A percentile compares a stretch with the other conserved stretches of the same genome.
These are phyloP conservation scores for Sebastes baramenuke DNA, from an alignment of 2,797 vertebrate species.

Conservation along the genomic window DNA sequence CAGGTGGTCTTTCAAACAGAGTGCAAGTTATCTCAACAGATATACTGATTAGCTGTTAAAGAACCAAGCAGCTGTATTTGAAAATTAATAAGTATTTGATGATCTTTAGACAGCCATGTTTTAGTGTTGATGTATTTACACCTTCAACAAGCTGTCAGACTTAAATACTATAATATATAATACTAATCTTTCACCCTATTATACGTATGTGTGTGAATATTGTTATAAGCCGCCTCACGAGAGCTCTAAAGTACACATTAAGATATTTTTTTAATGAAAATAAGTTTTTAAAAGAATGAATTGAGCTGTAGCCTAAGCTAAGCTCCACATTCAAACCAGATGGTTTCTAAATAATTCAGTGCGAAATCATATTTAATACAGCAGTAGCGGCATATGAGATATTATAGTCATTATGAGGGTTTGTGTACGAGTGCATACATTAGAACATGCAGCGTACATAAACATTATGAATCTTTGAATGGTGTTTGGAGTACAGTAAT, in stretches of 20 bases:
- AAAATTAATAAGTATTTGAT: not conserved
- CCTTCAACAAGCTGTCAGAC: not conserved
- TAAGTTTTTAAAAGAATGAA: not conserved
- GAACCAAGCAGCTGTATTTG: not conserved
- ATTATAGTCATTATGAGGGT: not conserved
- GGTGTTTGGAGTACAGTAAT: not conserved
- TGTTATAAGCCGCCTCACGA: not conserved
- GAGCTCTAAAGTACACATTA: not conserved
- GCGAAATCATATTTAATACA: conserved; percentile 30
- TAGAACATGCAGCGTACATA: not conserved
- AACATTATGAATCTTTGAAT: conserved; percentile 17
- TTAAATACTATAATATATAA: not conserved
- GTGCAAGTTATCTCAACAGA: no score
- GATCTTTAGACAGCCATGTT: not conserved
- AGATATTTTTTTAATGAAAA: not conserved
- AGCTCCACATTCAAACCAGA: conserved; percentile 9
- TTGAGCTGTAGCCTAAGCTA: not conserved
- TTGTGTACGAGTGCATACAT: not conserved
- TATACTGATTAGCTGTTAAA: no score
- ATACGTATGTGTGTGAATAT: not conserved
- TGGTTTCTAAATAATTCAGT: conserved; percentile 40
- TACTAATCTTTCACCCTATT: not conserved
- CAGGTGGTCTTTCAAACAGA: no score
- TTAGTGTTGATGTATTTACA: not conserved
- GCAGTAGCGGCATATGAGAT: not conserved